These are phyloP conservation scores for Dinothrombium tinctorium DNA, from an alignment of 1,140 invertebrate species.

Conservation along the genomic window DNA sequence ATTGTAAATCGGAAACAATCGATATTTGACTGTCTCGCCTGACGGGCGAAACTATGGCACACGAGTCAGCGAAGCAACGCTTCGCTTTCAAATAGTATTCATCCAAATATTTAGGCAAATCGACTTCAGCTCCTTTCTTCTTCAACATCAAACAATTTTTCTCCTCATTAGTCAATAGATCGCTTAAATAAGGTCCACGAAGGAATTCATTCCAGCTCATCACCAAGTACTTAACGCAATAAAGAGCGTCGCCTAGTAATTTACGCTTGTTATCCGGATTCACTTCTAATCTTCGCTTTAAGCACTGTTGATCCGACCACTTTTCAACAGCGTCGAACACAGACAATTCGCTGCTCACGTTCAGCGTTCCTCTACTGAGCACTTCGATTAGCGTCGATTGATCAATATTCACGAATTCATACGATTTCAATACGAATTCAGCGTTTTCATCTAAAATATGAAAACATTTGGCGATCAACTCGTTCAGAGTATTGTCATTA, in stretches of 20 bases:
- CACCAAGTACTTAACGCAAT: constrained; percentile 35
- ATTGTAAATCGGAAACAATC: too few species aligned
- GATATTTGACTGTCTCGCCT: too few species aligned
- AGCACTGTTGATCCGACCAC: constrained; percentile 40
- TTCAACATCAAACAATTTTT: too few species aligned
- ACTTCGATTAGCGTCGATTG: constrained; percentile 32
- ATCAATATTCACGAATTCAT: constrained; percentile 36
- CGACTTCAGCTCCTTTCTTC: too few species aligned
- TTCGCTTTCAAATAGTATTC: too few species aligned
- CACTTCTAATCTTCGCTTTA: constrained; percentile 32
- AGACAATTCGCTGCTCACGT: constrained; percentile 14
- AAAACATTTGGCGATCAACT: constrained; percentile 33
- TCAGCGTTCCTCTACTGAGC: constrained; percentile 26
- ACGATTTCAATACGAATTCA: constrained; percentile 31
- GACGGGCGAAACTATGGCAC: too few species aligned
- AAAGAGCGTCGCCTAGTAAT: constrained; percentile 34
- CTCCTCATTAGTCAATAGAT: constrained; percentile 21
- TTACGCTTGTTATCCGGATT: constrained; percentile 31
- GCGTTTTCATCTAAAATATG: constrained; percentile 34
- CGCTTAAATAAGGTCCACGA: constrained; percentile 22
- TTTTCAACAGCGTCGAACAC: constrained; percentile 20
- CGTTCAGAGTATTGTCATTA: constrained; percentile 18
- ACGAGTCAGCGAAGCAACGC: too few species aligned
- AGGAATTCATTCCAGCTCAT: constrained; percentile 35
- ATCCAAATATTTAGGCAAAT: too few species aligned